Base-by-base conservation (phyloP, 1,140 invertebrate species). In the Geopemphigus sp. region DNA sequence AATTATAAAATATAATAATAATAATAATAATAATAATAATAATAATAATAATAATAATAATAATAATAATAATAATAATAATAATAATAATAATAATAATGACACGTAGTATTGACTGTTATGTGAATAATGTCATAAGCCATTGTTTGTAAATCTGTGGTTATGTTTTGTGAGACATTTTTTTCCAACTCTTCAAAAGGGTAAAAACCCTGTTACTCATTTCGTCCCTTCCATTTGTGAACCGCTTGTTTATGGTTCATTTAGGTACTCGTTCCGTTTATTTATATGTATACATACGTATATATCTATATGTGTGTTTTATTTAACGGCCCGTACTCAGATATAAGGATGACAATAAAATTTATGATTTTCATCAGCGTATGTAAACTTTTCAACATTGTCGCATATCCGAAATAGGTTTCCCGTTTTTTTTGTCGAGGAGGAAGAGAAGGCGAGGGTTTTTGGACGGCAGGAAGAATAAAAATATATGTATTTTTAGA, bases 301-400 rank as follows among this genome's bases (percentile, higher is more conserved):
- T 24, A 47, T 24, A 50, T 53, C 14, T 73, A 54, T 45, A 39
- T 26, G 12, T 24, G 54, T 5, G 45, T 32, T 76, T 57, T 59
- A 59, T 76, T 57, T 72, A 19, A 54, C 19, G 47, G 24, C 5
- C 15, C 24, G 24, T 72, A 14, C 22, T 72, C 26, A n/a, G 10
- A 26, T 54, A 54, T 70, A 72, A 54, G 68, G 50, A 32, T 29
- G 72, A 57, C 72, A 76, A 59, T 32, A 8, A 22, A 76, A 76
- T 76, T 57, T 76, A 76, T 76, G 54, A 45, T 59, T 76, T 76
- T 76, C 72, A 76, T 76, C 72, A 59, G 54, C n/a, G 29, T 26
- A 59, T 76, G 56, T 76, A 76, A 76, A 72, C 68, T 59, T 76
- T 76, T 76, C 32, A 76, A 59, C 53, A 26, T 39, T 76, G 53